These are phyloP conservation scores for Chinchilla lanigera DNA, from an alignment of 2,113 vertebrate genomes.

Conservation along the genomic window DNA sequence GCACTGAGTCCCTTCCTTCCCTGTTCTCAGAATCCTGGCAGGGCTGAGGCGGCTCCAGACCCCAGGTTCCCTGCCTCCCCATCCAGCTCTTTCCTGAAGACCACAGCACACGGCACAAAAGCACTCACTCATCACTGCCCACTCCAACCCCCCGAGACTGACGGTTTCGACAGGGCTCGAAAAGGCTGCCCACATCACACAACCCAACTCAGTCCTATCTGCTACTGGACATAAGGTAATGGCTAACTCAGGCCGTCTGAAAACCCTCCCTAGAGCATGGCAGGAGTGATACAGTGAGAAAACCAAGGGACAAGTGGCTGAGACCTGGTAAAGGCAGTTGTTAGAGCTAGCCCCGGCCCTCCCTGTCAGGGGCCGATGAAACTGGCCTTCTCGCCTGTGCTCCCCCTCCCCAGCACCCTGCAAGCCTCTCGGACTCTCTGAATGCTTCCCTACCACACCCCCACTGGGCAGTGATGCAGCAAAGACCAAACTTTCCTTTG, in stretches of 20 bases:
- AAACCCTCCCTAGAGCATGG: not conserved
- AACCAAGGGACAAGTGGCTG: not conserved
- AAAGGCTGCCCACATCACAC: not conserved
- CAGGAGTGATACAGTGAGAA: not conserved
- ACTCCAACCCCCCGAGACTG: not conserved
- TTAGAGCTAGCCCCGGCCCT: not conserved
- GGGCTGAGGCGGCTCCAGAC: not conserved
- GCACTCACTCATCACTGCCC: not conserved
- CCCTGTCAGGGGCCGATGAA: not conserved
- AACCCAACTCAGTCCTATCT: not conserved
- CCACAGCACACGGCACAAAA: not conserved
- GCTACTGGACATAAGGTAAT: not conserved
- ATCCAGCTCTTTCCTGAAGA: conserved; percentile 5
- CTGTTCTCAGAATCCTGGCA: not conserved
- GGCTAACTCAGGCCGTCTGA: not conserved
- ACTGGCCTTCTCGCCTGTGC: not conserved
- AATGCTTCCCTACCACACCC: not conserved
- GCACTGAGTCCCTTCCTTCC: not conserved
- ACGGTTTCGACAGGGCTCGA: not conserved
- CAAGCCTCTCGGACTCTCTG: not conserved
- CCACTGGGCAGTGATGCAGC: not conserved
- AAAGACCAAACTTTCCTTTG: not conserved
- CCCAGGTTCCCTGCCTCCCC: not conserved
- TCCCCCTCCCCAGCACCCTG: not conserved
- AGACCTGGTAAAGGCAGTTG: conserved; percentile 16